Evolutionary conservation across 2,113 vertebrate genomes (phyloP).

Genomic region (Coptodon bakossiorum): DNA sequence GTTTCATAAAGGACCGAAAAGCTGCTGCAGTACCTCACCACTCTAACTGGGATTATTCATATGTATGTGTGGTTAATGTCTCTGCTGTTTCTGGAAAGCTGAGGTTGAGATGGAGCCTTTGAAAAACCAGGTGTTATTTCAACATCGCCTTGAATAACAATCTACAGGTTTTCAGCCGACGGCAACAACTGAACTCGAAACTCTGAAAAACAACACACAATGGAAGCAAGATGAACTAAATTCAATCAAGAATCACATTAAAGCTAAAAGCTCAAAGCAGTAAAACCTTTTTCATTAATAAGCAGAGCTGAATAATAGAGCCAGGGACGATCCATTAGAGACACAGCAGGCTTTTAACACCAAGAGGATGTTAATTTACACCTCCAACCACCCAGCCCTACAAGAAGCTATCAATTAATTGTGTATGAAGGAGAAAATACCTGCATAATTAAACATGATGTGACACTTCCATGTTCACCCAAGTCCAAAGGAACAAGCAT

Average conservation of each 20-base stretch:
- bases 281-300: slow-evolving; percentile 40
- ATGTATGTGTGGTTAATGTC: not conserved
- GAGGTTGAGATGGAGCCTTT: not conserved
- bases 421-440: not conserved
- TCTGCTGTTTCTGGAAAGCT: not conserved
- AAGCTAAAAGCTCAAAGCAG: slow-evolving; percentile 19
- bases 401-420: not conserved
- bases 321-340: slow-evolving; percentile 19
- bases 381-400: not conserved
- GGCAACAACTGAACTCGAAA: not conserved
- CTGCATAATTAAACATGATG: not conserved
- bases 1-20: not conserved
- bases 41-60: not conserved
- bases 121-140: not conserved
- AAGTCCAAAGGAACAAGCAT: not conserved
- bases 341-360: slow-evolving; percentile 24
- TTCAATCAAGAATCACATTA: slow-evolving; percentile 44
- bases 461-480: not conserved
- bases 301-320: slow-evolving; percentile 28
- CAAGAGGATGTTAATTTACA: slow-evolving; percentile 2
- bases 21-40: not conserved
- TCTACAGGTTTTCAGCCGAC: not conserved
- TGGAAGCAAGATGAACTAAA: not conserved
- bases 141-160: not conserved
- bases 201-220: not conserved